Percentiles rank a stretch among this genome's conserved stretches.
Evolutionary conservation across 2,113 vertebrate genomes (phyloP).

Genomic region (Ameiurus melas): DNA sequence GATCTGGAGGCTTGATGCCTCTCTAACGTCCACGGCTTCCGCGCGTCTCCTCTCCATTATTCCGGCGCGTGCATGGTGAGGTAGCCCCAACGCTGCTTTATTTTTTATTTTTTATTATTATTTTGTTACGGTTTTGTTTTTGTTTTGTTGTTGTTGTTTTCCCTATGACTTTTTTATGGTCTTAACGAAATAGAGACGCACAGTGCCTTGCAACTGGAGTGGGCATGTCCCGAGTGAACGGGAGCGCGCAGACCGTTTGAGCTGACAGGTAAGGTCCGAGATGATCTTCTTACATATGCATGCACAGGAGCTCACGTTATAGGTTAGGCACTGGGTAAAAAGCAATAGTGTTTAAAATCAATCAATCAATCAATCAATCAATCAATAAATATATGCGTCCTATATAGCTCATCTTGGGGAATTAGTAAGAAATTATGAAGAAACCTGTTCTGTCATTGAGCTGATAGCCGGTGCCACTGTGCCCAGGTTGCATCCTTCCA

Average conservation of each 20-base stretch:
- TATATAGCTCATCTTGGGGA: not conserved
- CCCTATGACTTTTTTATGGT: conserved; percentile 62
- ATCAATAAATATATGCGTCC: not conserved
- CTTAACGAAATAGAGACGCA: conserved; percentile 67
- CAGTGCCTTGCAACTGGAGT: conserved; percentile 61
- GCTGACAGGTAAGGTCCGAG: conserved; percentile 65
- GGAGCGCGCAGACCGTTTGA: conserved; percentile 63
- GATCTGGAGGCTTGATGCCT: conserved; percentile 57
- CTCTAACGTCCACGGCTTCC: conserved; percentile 67
- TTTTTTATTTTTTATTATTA: not conserved
- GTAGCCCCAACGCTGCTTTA: conserved; percentile 67
- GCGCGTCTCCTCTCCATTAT: conserved; percentile 59
- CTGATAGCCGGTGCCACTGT: conserved; percentile 74
- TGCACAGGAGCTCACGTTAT: not conserved
- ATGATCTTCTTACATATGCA: conserved; percentile 1
- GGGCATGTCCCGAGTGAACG: conserved; percentile 61
- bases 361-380: too few relatives aligned
- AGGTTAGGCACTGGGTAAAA: not conserved
- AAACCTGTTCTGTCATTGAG: conserved; percentile 48
- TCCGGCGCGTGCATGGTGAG: conserved; percentile 67
- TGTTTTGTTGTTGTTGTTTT: not conserved
- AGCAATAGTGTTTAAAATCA: not conserved
- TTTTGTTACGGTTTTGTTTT: not conserved
- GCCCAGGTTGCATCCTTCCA: conserved; percentile 94
- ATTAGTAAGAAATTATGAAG: not conserved